Base-by-base conservation (phyloP, 2,888 invertebrate species). In the Chymomyza amoena region DNA sequence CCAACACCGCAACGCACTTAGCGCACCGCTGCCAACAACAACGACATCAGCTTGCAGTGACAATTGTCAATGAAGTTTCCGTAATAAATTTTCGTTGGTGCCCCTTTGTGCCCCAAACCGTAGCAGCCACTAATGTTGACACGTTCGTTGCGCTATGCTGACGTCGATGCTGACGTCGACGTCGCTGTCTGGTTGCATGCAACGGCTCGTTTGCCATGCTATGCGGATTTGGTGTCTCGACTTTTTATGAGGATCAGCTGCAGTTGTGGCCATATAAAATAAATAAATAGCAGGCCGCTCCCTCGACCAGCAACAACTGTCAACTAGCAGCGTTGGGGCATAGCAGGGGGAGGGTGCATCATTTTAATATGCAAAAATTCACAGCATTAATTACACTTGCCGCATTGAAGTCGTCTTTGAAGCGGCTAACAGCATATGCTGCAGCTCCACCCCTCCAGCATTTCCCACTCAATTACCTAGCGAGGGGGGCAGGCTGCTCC, bases 61-160 rank as follows among this genome's bases (percentile, higher is more conserved):
- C 89, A 89, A 89, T 90, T 89, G 89, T 89, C 89, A 86, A 81
- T 88, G 89, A 69, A 74, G 87, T 89, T 88, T 90, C 86, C 88
- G 87, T 90, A 90, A 90, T 89, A 90, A 89, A 90, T 89, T 90
- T 88, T 84, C 84, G 82, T 83, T 45, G 39, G 39, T 45, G 39
- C 39, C 39, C 39, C 39, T 45, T 45, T 13, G 32, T 45, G 39
- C 39, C 39, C 39, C 39, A 61, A 61, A 65, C 73, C 80, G 75
- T 61, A 73, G 76, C 79, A 67, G 81, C 71, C 64, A 68, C 76
- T 71, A 69, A 76, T 77, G 32, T 79, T 81, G 87, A 84, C 83
- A 45, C 39, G 39, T 45, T 45, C 39, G 39, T 45, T 64, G 79
- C 71, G 66, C 66, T 73, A 72, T 66, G 70, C 36, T 66, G 74